Conservation (phyloP, 2,797 vertebrate species). For the Paratrypauchen microcephalus region DNA sequence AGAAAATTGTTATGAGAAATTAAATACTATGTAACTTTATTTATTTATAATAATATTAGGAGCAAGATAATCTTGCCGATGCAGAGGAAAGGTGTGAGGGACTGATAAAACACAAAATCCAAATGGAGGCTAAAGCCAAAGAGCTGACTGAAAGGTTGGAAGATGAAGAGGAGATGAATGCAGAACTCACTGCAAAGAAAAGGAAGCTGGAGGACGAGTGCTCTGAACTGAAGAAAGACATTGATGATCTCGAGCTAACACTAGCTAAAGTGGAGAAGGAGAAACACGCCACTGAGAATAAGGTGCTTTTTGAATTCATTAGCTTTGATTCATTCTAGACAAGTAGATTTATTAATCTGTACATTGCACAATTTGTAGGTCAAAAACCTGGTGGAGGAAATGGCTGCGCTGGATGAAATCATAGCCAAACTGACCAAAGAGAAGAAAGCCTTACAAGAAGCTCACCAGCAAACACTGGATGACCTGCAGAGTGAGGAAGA, state of each 20-base stretch:
- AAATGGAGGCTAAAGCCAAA: conserved; percentile 85
- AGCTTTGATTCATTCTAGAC: not conserved
- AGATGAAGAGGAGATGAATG: conserved; percentile 85
- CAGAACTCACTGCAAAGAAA: conserved; percentile 83
- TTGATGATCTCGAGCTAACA: conserved; percentile 85
- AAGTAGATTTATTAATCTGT: no score
- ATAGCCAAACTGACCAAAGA: conserved; percentile 85
- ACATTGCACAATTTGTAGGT: conserved; percentile 54
- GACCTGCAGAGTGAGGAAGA: conserved; percentile 91
- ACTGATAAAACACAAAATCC: conserved; percentile 86
- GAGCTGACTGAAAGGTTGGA: conserved; percentile 83
- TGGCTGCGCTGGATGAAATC: conserved; percentile 79
- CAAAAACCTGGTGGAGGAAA: conserved; percentile 83
- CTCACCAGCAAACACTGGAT: conserved; percentile 86
- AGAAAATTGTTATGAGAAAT: no score
- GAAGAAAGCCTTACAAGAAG: conserved; percentile 85
- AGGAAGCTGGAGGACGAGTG: conserved; percentile 86
- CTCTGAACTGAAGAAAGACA: conserved; percentile 87
- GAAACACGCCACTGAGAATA: conserved; percentile 90
- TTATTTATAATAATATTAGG: conserved; percentile 56
- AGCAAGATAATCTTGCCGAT: conserved; percentile 85
- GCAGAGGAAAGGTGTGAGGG: conserved; percentile 88
- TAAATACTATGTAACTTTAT: no score
- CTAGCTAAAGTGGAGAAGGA: conserved; percentile 91
- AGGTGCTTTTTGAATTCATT: conserved; percentile 64